phyloP scores from a whole-genome alignment of 2,113 vertebrate species.

The Protobothrops flavoviridis region DNA sequence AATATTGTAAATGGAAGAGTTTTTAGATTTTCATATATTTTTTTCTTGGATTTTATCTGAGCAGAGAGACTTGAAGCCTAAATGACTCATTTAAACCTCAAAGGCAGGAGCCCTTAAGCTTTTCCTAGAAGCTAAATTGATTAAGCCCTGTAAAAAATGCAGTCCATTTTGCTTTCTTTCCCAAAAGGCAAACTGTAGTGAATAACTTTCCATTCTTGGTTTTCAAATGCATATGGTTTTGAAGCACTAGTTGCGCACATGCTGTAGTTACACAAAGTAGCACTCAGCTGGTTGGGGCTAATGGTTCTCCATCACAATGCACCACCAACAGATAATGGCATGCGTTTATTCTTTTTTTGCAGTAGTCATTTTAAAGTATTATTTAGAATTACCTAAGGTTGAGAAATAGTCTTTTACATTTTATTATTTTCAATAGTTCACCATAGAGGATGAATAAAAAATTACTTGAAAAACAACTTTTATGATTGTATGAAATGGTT shows the following conservation, averaged over 20 bases:
- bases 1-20: background rate
- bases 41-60: background rate
- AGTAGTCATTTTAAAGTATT: constrained; percentile 10
- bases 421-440: constrained; percentile 8
- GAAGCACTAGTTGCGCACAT: background rate
- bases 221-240: background rate
- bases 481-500: constrained; percentile 2
- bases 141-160: background rate
- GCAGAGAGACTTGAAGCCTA: background rate
- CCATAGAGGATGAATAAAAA: background rate
- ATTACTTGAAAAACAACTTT: background rate
- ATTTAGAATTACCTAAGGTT: background rate
- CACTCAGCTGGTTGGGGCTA: background rate
- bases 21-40: background rate
- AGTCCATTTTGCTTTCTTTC: background rate
- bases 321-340: background rate
- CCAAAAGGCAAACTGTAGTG: background rate
- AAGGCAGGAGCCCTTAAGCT: background rate
- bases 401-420: background rate
- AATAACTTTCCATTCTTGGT: background rate
- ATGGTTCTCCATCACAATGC: constrained; percentile 6
- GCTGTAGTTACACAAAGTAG: constrained; percentile 1
- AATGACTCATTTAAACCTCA: background rate
- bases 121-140: background rate
- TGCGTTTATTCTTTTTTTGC: background rate